Conservation (phyloP, 2,113 vertebrate species). For the Macaca nemestrina region DNA sequence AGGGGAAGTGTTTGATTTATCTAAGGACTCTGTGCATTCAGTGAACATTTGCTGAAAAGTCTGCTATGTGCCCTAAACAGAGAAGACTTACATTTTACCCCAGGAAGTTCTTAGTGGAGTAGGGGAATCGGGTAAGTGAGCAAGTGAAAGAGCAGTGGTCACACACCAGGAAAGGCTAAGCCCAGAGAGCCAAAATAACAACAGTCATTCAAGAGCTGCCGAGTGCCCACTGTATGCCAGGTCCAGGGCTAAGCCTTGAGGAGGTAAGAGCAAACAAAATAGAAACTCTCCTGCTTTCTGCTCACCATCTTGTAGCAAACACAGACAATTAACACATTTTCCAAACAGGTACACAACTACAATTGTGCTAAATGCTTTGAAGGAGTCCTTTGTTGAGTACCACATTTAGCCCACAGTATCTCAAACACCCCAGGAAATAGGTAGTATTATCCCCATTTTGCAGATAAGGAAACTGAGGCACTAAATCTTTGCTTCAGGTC, state of each 20-base stretch:
- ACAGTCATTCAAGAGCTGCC: not conserved
- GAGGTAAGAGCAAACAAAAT: not conserved
- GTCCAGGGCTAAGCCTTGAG: not conserved
- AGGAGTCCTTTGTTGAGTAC: not conserved
- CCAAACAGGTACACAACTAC: not conserved
- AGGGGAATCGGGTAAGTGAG: not conserved
- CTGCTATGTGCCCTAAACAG: not conserved
- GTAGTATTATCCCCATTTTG: not conserved
- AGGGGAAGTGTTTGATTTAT: not conserved
- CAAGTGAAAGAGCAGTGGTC: not conserved
- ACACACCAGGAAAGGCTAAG: not conserved
- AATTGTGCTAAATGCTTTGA: not conserved
- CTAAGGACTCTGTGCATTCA: not conserved
- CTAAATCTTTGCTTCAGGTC: not conserved
- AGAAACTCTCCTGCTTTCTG: not conserved
- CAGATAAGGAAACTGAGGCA: constrained; percentile 18
- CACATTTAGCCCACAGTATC: not conserved
- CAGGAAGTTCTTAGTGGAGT: not conserved
- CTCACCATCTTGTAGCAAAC: not conserved
- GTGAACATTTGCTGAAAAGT: constrained; percentile 4
- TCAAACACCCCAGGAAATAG: not conserved
- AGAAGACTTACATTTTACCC: constrained; percentile 13
- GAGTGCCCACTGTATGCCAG: not conserved
- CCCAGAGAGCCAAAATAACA: not conserved
- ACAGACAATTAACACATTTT: constrained; percentile 6